Evolutionary conservation across 2,797 vertebrate species (phyloP).

Genomic region (Anguilla megastoma): DNA sequence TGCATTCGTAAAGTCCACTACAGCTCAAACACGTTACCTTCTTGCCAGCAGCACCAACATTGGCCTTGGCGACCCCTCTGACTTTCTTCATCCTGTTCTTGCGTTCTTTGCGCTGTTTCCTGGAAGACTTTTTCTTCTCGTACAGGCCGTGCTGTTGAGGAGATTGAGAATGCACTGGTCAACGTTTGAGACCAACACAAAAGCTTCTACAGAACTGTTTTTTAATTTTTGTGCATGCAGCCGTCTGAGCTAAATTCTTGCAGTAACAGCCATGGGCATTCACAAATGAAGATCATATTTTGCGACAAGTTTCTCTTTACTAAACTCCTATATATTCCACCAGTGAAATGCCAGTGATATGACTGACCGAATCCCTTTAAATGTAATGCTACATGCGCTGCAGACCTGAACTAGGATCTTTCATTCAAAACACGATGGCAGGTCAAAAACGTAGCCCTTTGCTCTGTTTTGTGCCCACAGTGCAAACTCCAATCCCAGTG

Average conservation of each 20-base stretch:
- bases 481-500: not conserved
- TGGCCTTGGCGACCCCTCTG: slow-evolving; percentile 92
- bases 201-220: not conserved
- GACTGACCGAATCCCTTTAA: not conserved
- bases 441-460: not conserved
- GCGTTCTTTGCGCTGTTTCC: slow-evolving; percentile 97
- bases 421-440: not conserved
- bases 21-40: slow-evolving; percentile 79
- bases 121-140: slow-evolving; percentile 98
- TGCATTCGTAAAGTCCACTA: not conserved
- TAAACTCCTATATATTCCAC: not conserved
- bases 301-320: not conserved
- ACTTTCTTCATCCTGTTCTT: slow-evolving; percentile 99
- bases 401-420: not conserved
- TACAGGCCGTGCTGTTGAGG: slow-evolving; percentile 87
- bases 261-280: not conserved
- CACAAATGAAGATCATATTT: not conserved
- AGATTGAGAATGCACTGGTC: slow-evolving; percentile 18
- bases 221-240: not conserved
- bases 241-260: not conserved
- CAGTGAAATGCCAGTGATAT: not conserved
- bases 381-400: not conserved
- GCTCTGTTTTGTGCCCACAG: not conserved
- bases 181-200: not conserved
- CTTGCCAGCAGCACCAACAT: slow-evolving; percentile 92